Evolutionary conservation across 2,797 vertebrate genomes (phyloP).

Genomic region (Yasuhikotakia modesta): DNA sequence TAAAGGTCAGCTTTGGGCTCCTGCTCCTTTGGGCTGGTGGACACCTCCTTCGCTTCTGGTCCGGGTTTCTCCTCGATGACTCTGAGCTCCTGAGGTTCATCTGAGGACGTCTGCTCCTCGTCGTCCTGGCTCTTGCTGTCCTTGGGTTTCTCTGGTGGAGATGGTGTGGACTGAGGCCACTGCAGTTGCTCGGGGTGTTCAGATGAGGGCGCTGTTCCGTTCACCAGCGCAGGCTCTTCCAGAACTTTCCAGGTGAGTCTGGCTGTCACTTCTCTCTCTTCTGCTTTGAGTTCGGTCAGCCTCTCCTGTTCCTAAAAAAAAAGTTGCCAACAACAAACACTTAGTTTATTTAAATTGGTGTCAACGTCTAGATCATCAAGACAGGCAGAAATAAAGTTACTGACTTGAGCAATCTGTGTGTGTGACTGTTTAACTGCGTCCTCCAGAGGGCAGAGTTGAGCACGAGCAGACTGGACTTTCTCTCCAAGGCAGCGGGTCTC

Average conservation of each 20-base stretch:
- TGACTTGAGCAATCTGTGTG: constrained; percentile 88
- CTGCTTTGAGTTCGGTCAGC: constrained; percentile 83
- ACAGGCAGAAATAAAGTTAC: constrained; percentile 32
- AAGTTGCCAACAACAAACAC: constrained; percentile 52
- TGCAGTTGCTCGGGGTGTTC: constrained; percentile 62
- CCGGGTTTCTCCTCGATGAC: constrained; percentile 64
- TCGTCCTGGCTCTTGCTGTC: constrained; percentile 67
- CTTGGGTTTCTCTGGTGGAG: constrained; percentile 66
- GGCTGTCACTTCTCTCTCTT: constrained; percentile 81
- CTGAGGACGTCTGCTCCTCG: constrained; percentile 37
- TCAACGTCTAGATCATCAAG: too few relatives aligned
- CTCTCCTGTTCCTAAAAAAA: constrained; percentile 84
- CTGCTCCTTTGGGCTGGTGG: constrained; percentile 76
- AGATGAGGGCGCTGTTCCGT: constrained; percentile 75
- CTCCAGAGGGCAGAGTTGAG: constrained; percentile 88
- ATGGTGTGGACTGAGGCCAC: constrained; percentile 62
- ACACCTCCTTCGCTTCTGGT: constrained; percentile 73
- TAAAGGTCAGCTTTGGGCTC: constrained; percentile 67
- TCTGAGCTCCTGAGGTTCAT: constrained; percentile 51
- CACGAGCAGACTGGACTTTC: constrained; percentile 86
- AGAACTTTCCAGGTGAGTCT: constrained; percentile 87
- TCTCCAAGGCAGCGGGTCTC: constrained; percentile 89
- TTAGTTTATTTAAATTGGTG: not conserved
- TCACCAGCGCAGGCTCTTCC: constrained; percentile 86
- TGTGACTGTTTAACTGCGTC: constrained; percentile 89